Percentiles rank a stretch among this genome's conserved stretches.
These are phyloP conservation scores for Koerneria pararmatus DNA, from an alignment of 2,888 invertebrate species.

Conservation along the genomic window DNA sequence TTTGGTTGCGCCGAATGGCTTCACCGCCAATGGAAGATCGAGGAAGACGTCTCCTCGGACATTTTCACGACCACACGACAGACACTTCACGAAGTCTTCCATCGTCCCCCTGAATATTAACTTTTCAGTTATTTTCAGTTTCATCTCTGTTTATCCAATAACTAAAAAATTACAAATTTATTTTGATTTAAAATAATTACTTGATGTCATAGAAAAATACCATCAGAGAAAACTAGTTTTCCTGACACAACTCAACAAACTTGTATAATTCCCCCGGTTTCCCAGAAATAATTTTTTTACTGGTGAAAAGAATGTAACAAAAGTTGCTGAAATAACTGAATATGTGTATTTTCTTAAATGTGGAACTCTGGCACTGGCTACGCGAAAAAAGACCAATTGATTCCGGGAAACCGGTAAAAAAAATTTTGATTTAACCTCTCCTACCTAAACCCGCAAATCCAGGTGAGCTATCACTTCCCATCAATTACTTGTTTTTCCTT, in stretches of 20 bases:
- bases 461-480: too few species aligned
- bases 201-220: too few species aligned
- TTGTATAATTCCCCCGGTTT: background rate
- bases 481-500: too few species aligned
- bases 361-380: too few species aligned
- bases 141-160: slow-evolving; percentile 3
- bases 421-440: background rate
- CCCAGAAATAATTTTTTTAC: background rate
- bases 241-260: background rate
- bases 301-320: background rate
- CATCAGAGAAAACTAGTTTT: too few species aligned
- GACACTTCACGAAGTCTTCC: slow-evolving; percentile 83
- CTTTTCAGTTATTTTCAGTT: background rate
- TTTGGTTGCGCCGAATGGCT: slow-evolving; percentile 75
- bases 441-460: too few species aligned
- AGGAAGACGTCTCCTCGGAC: slow-evolving; percentile 78
- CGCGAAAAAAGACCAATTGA: too few species aligned
- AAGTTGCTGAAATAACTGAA: background rate
- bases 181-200: too few species aligned
- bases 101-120: slow-evolving; percentile 66
- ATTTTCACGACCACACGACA: slow-evolving; percentile 76
- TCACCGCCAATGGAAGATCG: slow-evolving; percentile 80
- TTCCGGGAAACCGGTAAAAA: too few species aligned
- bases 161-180: background rate
- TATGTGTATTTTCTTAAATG: too few species aligned